These are phyloP conservation scores for Mesembrinibis cayennensis DNA, from an alignment of 2,113 vertebrate species.

Conservation along the genomic window DNA sequence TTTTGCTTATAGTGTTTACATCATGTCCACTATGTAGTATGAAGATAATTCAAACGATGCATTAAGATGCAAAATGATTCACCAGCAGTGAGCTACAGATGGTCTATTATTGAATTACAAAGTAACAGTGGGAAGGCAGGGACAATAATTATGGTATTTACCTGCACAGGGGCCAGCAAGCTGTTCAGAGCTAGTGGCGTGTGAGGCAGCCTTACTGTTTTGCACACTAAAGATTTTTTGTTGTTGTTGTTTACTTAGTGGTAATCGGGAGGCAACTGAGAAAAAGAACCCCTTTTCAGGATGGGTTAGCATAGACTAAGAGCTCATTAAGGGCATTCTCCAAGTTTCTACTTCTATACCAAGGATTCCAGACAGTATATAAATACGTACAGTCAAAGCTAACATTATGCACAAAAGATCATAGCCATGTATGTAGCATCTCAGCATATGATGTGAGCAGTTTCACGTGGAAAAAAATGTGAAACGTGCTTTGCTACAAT, in stretches of 20 bases:
- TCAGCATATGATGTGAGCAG: background rate
- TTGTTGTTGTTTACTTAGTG: background rate
- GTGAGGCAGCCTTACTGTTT: background rate
- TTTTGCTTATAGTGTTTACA: background rate
- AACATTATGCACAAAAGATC: background rate
- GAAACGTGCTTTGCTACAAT: background rate
- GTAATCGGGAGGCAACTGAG: background rate
- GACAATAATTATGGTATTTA: background rate
- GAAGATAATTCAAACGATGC: background rate
- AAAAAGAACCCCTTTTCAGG: constrained; percentile 5
- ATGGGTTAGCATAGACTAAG: background rate
- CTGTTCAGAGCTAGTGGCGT: background rate
- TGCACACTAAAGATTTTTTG: background rate
- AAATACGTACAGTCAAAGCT: background rate
- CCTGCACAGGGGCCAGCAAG: constrained; percentile 23
- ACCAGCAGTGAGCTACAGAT: background rate
- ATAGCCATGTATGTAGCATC: background rate
- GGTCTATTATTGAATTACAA: background rate
- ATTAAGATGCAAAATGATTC: background rate
- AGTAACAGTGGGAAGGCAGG: background rate
- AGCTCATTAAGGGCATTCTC: background rate
- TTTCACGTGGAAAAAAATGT: background rate
- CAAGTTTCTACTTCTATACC: background rate
- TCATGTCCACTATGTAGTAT: background rate
- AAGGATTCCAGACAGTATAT: background rate